phyloP scores from a whole-genome alignment of 2,113 vertebrate genomes.

The Aspiorhynchus laticeps region DNA sequence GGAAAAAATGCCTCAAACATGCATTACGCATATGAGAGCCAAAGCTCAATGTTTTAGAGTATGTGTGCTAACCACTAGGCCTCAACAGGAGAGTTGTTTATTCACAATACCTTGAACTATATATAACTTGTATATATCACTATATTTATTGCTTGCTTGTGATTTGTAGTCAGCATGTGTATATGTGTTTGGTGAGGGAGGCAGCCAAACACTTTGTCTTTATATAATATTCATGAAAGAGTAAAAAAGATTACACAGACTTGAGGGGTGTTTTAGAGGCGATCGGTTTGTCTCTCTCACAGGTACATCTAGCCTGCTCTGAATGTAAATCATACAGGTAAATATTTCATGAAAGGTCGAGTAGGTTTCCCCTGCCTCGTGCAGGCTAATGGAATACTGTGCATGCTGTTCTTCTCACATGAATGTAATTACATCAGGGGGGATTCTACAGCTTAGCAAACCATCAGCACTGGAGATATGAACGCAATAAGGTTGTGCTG shows the following conservation, averaged over 20 bases:
- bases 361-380: conserved; percentile 23
- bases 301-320: conserved; percentile 38
- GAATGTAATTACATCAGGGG: conserved; percentile 38
- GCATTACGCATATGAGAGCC: neutral
- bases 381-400: conserved; percentile 65
- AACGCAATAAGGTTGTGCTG: neutral
- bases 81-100: neutral
- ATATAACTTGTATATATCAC: neutral
- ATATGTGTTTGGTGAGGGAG: neutral
- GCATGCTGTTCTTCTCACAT: conserved; percentile 33
- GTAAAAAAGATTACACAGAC: conserved; percentile 33
- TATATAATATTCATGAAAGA: conserved; percentile 22
- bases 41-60: neutral
- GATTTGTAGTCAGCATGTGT: neutral
- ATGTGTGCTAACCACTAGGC: neutral
- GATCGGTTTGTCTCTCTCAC: conserved; percentile 15
- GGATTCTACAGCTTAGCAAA: conserved; percentile 12
- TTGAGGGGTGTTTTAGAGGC: conserved; percentile 5
- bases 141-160: neutral
- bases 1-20: neutral
- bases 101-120: neutral
- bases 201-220: conserved; percentile 3
- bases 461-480: neutral
- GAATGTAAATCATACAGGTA: conserved; percentile 66
- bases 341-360: conserved; percentile 66